Evolutionary conservation across 2,888 invertebrate species (phyloP).

Genomic region (Chloromyia formosa): DNA sequence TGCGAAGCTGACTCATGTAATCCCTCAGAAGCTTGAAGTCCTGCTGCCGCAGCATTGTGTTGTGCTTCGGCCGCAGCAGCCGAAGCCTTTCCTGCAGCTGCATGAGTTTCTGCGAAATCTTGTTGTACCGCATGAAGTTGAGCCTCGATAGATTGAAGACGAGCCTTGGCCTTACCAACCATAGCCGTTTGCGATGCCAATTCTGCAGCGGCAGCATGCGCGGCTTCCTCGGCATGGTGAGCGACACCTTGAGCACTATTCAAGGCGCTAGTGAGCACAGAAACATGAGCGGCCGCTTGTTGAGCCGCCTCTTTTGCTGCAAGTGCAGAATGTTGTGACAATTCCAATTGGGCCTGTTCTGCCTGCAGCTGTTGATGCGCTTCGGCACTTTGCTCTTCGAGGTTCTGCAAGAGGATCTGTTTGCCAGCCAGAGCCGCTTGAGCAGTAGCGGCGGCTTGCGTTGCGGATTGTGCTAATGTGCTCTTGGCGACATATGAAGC

Average conservation of each 20-base stretch:
- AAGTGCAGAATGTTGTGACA: constrained; percentile 74
- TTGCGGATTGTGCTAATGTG: constrained; percentile 76
- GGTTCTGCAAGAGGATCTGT: constrained; percentile 69
- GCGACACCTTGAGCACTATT: constrained; percentile 73
- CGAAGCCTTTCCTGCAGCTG: constrained; percentile 73
- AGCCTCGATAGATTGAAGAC: constrained; percentile 71
- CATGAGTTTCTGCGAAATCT: constrained; percentile 76
- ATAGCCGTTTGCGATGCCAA: constrained; percentile 77
- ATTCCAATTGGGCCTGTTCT: constrained; percentile 75
- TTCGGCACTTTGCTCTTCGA: constrained; percentile 76
- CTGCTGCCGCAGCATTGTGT: constrained; percentile 75
- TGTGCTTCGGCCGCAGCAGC: constrained; percentile 74
- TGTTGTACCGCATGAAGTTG: constrained; percentile 73
- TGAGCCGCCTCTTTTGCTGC: constrained; percentile 73
- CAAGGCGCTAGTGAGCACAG: constrained; percentile 74
- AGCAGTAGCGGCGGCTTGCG: constrained; percentile 71
- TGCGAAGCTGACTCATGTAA: neutral
- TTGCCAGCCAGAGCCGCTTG: constrained; percentile 71
- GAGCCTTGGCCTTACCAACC: constrained; percentile 76
- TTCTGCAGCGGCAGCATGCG: constrained; percentile 76
- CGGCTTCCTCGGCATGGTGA: constrained; percentile 75
- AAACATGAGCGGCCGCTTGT: constrained; percentile 73
- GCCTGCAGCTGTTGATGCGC: constrained; percentile 73
- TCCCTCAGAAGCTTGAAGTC: constrained; percentile 65
- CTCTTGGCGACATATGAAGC: constrained; percentile 78